Percentiles rank a stretch among this genome's conserved stretches.
Conservation (phyloP, 2,113 vertebrate species). For the Eurypyga helias region DNA sequence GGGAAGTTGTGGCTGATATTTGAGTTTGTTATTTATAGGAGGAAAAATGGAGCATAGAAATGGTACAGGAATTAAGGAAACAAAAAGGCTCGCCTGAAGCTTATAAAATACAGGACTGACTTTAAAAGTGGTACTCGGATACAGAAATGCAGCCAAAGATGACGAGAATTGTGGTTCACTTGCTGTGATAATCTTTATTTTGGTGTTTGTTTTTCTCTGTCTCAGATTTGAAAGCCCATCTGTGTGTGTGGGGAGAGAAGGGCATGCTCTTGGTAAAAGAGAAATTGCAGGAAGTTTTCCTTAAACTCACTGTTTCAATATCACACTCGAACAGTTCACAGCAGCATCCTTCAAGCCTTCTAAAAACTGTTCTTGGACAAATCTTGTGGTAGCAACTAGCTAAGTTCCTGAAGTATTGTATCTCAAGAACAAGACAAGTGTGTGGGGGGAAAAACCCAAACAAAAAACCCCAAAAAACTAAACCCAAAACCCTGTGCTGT, state of each 20-base stretch:
- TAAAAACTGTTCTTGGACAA: constrained; percentile 48
- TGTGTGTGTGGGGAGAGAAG: not conserved
- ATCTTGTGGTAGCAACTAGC: not conserved
- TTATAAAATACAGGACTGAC: not conserved
- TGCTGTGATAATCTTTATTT: not conserved
- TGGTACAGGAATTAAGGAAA: not conserved
- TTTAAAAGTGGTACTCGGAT: not conserved
- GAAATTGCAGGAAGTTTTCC: constrained; percentile 44
- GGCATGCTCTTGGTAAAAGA: not conserved
- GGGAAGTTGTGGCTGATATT: not conserved
- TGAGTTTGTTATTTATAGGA: not conserved
- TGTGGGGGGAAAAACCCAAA: not conserved
- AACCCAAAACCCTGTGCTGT: not conserved
- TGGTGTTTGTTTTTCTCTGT: not conserved
- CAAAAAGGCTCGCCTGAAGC: not conserved
- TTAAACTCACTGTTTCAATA: constrained; percentile 42
- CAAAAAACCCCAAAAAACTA: not conserved
- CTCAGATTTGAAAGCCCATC: not conserved
- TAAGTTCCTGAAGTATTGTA: constrained; percentile 3
- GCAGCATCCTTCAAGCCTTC: constrained; percentile 41
- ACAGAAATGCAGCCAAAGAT: not conserved
- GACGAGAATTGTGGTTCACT: not conserved
- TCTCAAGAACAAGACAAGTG: not conserved
- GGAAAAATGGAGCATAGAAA: not conserved
- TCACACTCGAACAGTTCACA: constrained; percentile 62